Percentiles rank a stretch among this genome's conserved stretches.
phyloP scores from a whole-genome alignment of 1,140 invertebrate species.

The Asbolus verrucosus region DNA sequence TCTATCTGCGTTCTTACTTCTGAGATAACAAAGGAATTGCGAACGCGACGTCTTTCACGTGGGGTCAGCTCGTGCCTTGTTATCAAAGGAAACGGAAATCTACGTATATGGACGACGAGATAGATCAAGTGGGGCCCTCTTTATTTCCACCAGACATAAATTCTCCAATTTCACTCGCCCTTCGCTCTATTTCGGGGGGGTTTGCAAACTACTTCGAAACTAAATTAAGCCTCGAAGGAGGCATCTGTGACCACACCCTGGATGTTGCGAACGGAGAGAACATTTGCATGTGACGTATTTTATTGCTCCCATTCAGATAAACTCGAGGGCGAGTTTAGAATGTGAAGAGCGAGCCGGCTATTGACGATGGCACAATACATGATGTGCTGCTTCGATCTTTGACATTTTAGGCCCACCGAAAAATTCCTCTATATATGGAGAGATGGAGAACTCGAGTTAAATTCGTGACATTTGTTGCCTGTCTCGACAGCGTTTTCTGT shows the following conservation, averaged over 20 bases:
- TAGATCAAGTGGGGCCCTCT: constrained; percentile 56
- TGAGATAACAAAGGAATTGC: constrained; percentile 65
- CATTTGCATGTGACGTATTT: constrained; percentile 66
- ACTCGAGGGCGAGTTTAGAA: constrained; percentile 53
- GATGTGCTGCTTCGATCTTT: constrained; percentile 19
- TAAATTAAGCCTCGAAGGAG: constrained; percentile 65
- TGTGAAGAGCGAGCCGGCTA: constrained; percentile 36
- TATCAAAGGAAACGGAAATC: constrained; percentile 27
- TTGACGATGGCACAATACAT: constrained; percentile 34
- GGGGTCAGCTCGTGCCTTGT: constrained; percentile 58
- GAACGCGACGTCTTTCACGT: constrained; percentile 61
- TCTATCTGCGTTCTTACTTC: constrained; percentile 54
- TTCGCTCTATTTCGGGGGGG: constrained; percentile 58
- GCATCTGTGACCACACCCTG: constrained; percentile 66
- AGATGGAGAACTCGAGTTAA: background rate
- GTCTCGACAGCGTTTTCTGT: background rate
- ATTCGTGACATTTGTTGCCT: constrained; percentile 11
- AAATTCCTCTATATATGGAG: background rate
- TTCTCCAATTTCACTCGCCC: constrained; percentile 63
- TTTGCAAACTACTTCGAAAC: constrained; percentile 64
- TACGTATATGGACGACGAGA: constrained; percentile 38
- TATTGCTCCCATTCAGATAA: constrained; percentile 64
- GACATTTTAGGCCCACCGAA: constrained; percentile 6
- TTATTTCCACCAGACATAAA: constrained; percentile 62
- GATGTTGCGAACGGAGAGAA: constrained; percentile 57